phyloP scores from a whole-genome alignment of 2,113 vertebrate species.

The Lanius collurio region DNA sequence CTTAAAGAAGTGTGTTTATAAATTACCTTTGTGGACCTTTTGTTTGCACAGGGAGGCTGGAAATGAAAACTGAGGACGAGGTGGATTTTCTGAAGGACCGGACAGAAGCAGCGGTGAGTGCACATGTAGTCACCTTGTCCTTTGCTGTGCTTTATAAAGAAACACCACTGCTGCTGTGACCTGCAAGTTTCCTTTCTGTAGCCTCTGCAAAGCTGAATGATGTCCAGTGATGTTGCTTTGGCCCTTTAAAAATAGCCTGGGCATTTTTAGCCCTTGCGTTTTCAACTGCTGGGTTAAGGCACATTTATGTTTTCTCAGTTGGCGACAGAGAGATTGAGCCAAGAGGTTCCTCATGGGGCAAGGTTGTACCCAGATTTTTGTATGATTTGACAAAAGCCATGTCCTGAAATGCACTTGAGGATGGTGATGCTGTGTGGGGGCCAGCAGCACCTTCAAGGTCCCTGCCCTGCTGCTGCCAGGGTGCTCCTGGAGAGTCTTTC shows the following conservation, averaged over 20 bases:
- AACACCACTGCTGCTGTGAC: accelerated
- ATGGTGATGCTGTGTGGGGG: neutral
- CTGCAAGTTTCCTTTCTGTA: neutral
- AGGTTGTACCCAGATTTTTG: neutral
- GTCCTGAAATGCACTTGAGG: neutral
- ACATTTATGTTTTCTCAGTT: neutral
- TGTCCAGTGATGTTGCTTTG: accelerated
- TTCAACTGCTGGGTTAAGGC: neutral
- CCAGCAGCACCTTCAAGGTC: neutral
- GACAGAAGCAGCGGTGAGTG: constrained; percentile 56
- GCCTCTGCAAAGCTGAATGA: neutral
- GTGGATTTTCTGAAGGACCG: constrained; percentile 53
- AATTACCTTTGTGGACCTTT: neutral
- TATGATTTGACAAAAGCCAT: neutral
- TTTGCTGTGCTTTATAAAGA: neutral
- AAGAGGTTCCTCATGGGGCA: neutral
- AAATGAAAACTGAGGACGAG: constrained; percentile 69
- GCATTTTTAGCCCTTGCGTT: neutral
- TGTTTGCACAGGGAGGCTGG: constrained; percentile 67
- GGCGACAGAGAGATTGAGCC: neutral
- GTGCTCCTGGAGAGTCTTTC: neutral
- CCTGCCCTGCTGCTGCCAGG: accelerated
- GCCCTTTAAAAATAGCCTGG: neutral
- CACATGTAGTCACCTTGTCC: neutral
- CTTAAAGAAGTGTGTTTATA: neutral